Evolutionary conservation across 2,113 vertebrate species (phyloP), one percentile per base, ranked within the genome.

Genomic region (Bubalus kerabau): DNA sequence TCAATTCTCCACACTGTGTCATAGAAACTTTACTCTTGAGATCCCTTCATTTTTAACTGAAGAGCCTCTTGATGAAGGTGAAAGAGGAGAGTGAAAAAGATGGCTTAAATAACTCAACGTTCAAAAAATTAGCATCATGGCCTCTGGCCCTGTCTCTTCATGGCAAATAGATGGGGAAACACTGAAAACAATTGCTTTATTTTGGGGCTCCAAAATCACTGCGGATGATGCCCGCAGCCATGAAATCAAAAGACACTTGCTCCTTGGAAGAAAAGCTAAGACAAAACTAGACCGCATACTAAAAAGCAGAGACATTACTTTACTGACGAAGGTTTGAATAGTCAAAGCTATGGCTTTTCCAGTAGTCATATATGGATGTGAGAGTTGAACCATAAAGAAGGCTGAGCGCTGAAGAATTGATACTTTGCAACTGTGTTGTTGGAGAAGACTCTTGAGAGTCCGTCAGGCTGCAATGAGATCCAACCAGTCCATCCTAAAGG

Each of bases 321-420:
- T 74, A 7, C 36, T 0, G 11, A 24, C 6, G 1, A 74, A 74
- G 36, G 11, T 24, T 3, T 24, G 12, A 40, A 3, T 23, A 74
- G 2, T 74, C 21, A 23, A 43, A 43, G 36, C 71, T 43, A 2
- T 24, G 71, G 71, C 24, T 24, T 43, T 14, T 13, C 21, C 36
- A 74, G 36, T 43, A 13, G 36, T 43, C 36, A 1, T 6, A 36
- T 43, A 43, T 6, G 5, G 36, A 43, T 24, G 21, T 74, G 21
- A 74, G 36, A 43, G 71, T 1, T 43, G 11, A 23, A 24, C 36
- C 10, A 1, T 24, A 43, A 24, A 43, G 21, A 43, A 74, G 71
- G 71, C 71, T 74, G 71, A 74, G 71, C 1, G 0, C 36, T 3
- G 0, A 40, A 24, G 21, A 40, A 6, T 3, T 3, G 21, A 43